These are phyloP conservation scores for Aquila chrysaetos DNA, from an alignment of 2,797 vertebrate species.

Conservation along the genomic window DNA sequence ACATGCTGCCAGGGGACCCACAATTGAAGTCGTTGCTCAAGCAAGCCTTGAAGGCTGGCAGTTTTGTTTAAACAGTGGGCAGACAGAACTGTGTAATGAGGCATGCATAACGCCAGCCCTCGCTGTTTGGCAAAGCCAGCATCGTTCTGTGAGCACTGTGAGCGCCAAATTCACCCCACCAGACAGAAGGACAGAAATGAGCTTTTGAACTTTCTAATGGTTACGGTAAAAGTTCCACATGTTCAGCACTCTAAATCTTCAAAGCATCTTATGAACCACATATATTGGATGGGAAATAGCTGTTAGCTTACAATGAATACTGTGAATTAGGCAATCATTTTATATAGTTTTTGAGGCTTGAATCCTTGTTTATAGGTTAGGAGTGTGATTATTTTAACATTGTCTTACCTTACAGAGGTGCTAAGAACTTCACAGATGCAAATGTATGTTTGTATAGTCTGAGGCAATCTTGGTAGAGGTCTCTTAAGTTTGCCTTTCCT, in stretches of 20 bases:
- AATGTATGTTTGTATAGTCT: background rate
- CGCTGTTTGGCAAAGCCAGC: background rate
- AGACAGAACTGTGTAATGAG: background rate
- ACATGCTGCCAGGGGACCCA: background rate
- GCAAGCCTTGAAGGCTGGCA: background rate
- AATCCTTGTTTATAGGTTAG: background rate
- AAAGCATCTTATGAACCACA: background rate
- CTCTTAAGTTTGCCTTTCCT: background rate
- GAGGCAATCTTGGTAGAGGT: background rate
- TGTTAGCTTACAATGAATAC: background rate
- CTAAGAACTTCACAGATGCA: background rate
- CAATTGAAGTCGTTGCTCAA: background rate
- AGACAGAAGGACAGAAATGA: background rate
- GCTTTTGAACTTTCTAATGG: background rate
- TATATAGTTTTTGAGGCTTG: background rate
- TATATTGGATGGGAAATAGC: background rate
- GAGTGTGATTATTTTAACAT: background rate
- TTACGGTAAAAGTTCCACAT: background rate
- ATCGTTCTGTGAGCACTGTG: accelerated
- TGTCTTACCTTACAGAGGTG: background rate
- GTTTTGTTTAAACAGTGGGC: background rate
- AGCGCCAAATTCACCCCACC: background rate
- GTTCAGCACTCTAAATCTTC: background rate
- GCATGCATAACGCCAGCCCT: background rate
- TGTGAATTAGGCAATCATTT: background rate